Percentiles rank a stretch among this genome's conserved stretches.
Conservation (phyloP, 2,113 vertebrate species). For the Brachyhypopomus occidentalis region DNA sequence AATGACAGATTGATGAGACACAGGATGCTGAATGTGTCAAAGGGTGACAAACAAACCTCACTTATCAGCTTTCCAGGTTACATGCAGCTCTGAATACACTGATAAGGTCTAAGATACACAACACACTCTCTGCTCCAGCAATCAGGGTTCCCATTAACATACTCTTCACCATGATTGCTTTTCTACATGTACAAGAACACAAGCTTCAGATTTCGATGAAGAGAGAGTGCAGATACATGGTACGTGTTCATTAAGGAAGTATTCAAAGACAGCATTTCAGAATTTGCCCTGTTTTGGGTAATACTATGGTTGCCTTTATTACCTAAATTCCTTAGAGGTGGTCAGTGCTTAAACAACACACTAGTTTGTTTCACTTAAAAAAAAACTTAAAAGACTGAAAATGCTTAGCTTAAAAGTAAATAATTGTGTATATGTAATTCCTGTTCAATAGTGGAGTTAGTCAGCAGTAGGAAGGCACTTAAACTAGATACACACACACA, state of each 20-base stretch:
- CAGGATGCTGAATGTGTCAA: not conserved
- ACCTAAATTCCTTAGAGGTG: not conserved
- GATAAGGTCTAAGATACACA: conserved; percentile 36
- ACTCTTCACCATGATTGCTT: conserved; percentile 20
- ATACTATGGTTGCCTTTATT: not conserved
- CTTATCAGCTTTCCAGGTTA: conserved; percentile 47
- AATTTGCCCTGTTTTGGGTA: conserved; percentile 7
- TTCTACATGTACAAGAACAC: not conserved
- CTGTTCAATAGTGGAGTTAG: not conserved
- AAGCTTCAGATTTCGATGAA: not conserved
- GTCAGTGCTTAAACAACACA: not conserved
- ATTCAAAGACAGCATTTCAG: conserved; percentile 18
- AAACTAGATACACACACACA: too few relatives aligned
- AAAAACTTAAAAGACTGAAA: not conserved
- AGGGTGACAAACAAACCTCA: not conserved
- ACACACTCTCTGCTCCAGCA: conserved; percentile 2
- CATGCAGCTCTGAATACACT: conserved; percentile 42
- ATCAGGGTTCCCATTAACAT: conserved; percentile 28
- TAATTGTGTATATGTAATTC: not conserved
- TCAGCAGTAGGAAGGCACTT: too few relatives aligned
- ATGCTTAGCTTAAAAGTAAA: too few relatives aligned
- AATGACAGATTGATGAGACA: not conserved
- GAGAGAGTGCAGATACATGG: conserved; percentile 5
- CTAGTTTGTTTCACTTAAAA: not conserved
- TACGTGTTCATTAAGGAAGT: conserved; percentile 15